Evolutionary conservation across 2,888 invertebrate species (phyloP).

Genomic region (Himalopsyche japonica): DNA sequence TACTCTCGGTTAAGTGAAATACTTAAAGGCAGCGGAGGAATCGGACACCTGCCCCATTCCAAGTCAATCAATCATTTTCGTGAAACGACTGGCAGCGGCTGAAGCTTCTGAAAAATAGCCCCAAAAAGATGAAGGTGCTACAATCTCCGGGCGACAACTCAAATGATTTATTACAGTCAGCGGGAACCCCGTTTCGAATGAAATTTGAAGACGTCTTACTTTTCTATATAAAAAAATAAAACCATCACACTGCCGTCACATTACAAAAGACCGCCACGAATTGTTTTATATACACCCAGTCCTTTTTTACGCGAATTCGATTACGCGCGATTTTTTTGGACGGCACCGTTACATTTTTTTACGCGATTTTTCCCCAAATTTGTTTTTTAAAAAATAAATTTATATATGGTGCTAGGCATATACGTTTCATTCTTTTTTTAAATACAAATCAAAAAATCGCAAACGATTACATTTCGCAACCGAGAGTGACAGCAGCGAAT

Average conservation of each 20-base stretch:
- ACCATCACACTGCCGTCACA: neutral
- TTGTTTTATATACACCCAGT: neutral
- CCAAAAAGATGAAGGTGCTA: neutral
- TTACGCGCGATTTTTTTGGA: no score
- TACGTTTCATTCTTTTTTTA: no score
- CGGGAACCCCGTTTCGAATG: neutral
- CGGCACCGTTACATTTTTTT: no score
- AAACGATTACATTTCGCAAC: no score
- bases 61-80: constrained; percentile 9
- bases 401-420: no score
- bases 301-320: no score
- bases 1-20: constrained; percentile 1
- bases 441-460: no score
- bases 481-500: no score
- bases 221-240: neutral
- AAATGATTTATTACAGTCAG: neutral
- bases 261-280: neutral
- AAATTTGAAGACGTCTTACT: neutral
- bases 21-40: neutral
- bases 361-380: no score
- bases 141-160: constrained; percentile 6
- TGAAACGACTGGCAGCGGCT: neutral
- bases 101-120: neutral
- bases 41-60: neutral
- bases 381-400: no score